Evolutionary conservation across 2,113 vertebrate genomes (phyloP).

Genomic region (Murina feae): DNA sequence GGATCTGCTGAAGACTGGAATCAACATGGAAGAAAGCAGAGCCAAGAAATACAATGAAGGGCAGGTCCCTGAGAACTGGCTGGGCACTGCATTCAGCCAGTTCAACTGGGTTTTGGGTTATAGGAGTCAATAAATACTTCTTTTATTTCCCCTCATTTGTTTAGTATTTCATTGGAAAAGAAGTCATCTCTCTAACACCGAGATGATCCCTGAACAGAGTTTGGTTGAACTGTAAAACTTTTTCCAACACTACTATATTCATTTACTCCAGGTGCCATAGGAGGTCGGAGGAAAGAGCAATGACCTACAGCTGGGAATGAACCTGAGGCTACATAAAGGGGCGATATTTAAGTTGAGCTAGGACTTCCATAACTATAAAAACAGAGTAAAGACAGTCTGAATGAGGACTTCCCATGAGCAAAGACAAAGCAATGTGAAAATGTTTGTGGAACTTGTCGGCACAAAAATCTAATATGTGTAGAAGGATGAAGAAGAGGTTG

Average conservation of each 20-base stretch:
- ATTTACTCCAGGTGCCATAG: background rate
- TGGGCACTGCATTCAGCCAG: background rate
- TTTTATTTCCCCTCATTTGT: background rate
- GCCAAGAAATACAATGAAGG: background rate
- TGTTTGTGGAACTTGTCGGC: background rate
- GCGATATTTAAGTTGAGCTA: background rate
- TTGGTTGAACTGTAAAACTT: background rate
- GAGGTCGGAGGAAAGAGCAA: background rate
- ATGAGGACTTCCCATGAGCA: background rate
- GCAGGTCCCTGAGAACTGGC: background rate
- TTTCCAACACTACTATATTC: background rate
- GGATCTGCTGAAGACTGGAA: background rate
- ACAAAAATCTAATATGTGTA: background rate
- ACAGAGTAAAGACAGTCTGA: background rate
- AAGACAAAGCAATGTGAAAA: slow-evolving; percentile 9
- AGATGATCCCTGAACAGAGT: background rate
- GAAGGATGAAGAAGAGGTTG: background rate
- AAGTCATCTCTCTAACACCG: background rate
- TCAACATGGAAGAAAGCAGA: background rate
- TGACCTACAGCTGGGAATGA: background rate
- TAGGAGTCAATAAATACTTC: background rate
- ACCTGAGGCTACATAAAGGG: background rate
- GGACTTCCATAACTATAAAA: background rate
- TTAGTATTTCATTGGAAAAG: background rate
- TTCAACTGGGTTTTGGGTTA: background rate